Evolutionary conservation across 2,113 vertebrate species (phyloP), one percentile per base, ranked within the genome.

Genomic region (Brachirus orientalis): DNA sequence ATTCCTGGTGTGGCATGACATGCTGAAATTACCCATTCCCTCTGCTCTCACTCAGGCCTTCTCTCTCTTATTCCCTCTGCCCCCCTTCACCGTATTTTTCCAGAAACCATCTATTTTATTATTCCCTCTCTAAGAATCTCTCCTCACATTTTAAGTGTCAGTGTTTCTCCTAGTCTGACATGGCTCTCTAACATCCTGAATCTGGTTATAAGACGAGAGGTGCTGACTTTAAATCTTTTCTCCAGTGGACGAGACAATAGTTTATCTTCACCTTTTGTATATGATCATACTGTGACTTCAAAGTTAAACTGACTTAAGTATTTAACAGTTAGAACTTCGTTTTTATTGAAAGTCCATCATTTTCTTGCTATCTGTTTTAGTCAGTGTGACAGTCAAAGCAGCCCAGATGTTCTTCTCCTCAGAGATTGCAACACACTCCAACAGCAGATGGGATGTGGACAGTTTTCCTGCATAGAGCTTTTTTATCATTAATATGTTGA

Each of bases 21-120:
- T 73, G 63, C 77, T 67, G 56, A 76, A 86, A 84, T 88, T 65
- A 85, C 69, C 80, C 73, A 79, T 88, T 83, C 75, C 80, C 52
- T 86, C 72, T 76, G 65, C 47, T 61, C 65, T 38, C n/a, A 57
- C 48, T 71, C 64, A 63, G 20, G 72, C 72, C 55, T 46, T 50
- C 17, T 18, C 48, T 78, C 53, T 33, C 46, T 68, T 69, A 76
- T 79, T 75, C 66, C 45, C 18, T 62, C 38, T 66, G 57, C 74
- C 64, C 55, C 53, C 28, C 38, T 12, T 18, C n/a, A n/a, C n/a
- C n/a, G n/a, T n/a, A n/a, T 59, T 50, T 46, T 60, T 68, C 57
- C 53, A 61, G n/a, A 59, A 54, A 66, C 47, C 69, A 18, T 68
- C 43, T 64, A 51, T 71, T 68, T 41, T 59, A 60, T 63, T 64